Conservation (phyloP, 1,140 invertebrate genomes). For the Anoplophora glabripennis region DNA sequence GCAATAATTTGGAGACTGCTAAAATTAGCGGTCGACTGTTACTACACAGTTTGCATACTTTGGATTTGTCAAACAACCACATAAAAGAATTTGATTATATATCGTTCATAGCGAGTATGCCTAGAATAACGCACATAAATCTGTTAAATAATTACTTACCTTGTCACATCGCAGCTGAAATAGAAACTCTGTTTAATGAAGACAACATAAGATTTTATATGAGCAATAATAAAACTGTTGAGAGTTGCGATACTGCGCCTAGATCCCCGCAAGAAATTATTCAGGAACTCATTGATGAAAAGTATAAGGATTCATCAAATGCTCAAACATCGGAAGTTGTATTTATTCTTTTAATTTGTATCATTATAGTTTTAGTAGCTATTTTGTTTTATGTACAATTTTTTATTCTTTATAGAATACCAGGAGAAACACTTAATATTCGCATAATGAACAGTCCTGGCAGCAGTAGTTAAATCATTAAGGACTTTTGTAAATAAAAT, state of each 20-base stretch:
- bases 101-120: slow-evolving; percentile 29
- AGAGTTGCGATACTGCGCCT: background rate
- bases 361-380: slow-evolving; percentile 14
- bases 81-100: slow-evolving; percentile 38
- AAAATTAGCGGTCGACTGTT: slow-evolving; percentile 34
- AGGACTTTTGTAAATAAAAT: slow-evolving; percentile 3
- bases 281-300: no score
- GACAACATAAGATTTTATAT: background rate
- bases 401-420: slow-evolving; percentile 5
- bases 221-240: background rate
- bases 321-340: background rate
- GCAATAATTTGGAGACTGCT: slow-evolving; percentile 31
- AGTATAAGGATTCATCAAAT: background rate
- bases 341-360: background rate
- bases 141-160: slow-evolving; percentile 13
- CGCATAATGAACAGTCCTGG: background rate
- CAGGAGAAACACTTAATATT: slow-evolving; percentile 7
- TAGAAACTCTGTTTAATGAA: slow-evolving; percentile 1
- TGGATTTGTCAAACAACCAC: slow-evolving; percentile 42
- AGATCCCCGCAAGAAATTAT: background rate
- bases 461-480: background rate
- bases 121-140: slow-evolving; percentile 30
- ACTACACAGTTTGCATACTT: slow-evolving; percentile 31
- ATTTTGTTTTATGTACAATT: slow-evolving; percentile 23
- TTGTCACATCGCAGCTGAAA: slow-evolving; percentile 1